These are phyloP conservation scores for Thalassophryne amazonica DNA, from an alignment of 2,797 vertebrate genomes.

Conservation along the genomic window DNA sequence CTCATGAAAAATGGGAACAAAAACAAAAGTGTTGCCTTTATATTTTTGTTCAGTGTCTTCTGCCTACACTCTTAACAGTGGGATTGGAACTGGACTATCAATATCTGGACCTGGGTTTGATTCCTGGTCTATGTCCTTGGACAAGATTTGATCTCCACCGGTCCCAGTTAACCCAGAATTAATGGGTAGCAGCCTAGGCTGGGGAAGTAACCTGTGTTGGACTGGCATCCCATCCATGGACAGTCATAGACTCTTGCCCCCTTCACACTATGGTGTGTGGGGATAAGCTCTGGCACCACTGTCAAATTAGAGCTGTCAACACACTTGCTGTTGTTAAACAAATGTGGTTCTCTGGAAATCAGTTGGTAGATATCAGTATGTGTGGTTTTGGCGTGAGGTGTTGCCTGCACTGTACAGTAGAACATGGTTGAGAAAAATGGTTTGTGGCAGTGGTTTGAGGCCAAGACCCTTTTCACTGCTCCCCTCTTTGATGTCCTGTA, in stretches of 20 bases:
- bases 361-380: conserved; percentile 46
- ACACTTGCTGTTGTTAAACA: conserved; percentile 17
- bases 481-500: conserved; percentile 60
- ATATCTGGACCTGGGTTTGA: no score
- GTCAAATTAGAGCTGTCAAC: conserved; percentile 35
- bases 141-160: no score
- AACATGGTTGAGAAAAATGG: conserved; percentile 47
- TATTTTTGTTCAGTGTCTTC: background rate
- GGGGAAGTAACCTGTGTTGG: no score
- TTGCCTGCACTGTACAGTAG: conserved; percentile 12
- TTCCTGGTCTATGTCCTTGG: no score
- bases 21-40: background rate
- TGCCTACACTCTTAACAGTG: no score
- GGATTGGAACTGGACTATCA: no score
- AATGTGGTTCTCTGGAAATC: conserved; percentile 32
- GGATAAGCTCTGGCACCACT: background rate
- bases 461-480: conserved; percentile 17
- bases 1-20: no score
- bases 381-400: conserved; percentile 31
- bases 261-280: no score
- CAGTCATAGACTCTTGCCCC: no score
- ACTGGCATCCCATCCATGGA: no score
- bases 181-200: no score
- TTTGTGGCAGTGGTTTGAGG: conserved; percentile 60
- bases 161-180: no score